Evolutionary conservation across 2,113 vertebrate species (phyloP).

Genomic region (Lagenorhynchus albirostris): DNA sequence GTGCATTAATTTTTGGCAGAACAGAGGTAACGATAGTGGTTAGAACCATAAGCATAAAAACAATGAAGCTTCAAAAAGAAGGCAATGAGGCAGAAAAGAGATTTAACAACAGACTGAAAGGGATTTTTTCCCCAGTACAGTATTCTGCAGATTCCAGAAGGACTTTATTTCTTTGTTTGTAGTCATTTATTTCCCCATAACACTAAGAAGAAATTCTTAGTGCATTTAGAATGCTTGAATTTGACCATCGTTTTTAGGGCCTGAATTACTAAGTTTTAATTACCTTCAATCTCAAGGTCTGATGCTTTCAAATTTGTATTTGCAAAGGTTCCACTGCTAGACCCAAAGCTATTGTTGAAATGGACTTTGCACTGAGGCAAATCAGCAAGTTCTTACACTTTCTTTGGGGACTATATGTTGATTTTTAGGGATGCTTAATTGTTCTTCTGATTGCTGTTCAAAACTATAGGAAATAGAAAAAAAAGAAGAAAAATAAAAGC

Average conservation of each 20-base stretch:
- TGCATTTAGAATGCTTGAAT: background rate
- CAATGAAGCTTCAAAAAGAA: conserved; percentile 56
- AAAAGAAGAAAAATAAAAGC: background rate
- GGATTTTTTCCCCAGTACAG: background rate
- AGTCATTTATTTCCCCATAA: background rate
- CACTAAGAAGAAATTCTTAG: background rate
- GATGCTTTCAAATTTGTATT: background rate
- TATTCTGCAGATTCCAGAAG: background rate
- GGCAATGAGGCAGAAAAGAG: conserved; percentile 42
- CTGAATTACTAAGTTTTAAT: background rate
- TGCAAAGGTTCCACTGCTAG: background rate
- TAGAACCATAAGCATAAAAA: conserved; percentile 52
- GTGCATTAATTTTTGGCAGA: conserved; percentile 52
- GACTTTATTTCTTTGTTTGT: background rate
- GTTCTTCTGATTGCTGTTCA: background rate
- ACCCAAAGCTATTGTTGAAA: background rate
- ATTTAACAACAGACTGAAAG: conserved; percentile 24
- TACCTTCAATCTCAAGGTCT: background rate
- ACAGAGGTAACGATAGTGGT: background rate
- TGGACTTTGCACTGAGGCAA: background rate
- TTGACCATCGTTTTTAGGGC: background rate
- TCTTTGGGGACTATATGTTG: background rate
- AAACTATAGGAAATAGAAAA: background rate
- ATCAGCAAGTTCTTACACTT: background rate
- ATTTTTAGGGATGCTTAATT: background rate